Evolutionary conservation across 2,888 invertebrate species (phyloP).

Genomic region (Syrista parreyssii): DNA sequence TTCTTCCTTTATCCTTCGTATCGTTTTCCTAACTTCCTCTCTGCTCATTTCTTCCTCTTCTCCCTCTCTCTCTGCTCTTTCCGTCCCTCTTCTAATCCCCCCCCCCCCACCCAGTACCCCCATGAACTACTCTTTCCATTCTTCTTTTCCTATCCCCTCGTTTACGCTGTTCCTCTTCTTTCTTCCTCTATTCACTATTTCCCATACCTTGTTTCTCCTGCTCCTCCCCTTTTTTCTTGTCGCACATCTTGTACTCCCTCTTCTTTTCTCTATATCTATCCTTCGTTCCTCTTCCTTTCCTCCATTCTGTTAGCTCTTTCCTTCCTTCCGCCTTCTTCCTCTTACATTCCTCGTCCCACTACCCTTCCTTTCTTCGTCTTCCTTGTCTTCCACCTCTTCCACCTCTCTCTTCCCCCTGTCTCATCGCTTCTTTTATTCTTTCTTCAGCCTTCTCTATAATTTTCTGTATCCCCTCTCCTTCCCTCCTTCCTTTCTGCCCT

Average conservation of each 20-base stretch:
- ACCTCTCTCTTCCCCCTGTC: conserved; percentile 5
- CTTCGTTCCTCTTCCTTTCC: conserved; percentile 8
- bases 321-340: conserved; percentile 6
- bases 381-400: conserved; percentile 7
- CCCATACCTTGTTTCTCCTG: background rate
- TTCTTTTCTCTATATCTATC: background rate
- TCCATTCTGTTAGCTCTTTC: conserved; percentile 2
- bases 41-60: background rate
- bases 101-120: conserved; percentile 2
- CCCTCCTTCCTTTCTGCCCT: background rate
- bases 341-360: conserved; percentile 12
- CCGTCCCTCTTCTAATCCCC: background rate
- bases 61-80: background rate
- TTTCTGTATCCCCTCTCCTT: background rate
- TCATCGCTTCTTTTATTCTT: conserved; percentile 1
- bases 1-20: conserved; percentile 2
- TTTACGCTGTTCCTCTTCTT: no score
- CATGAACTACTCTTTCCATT: conserved; percentile 15
- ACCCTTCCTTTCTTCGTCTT: conserved; percentile 10
- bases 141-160: background rate
- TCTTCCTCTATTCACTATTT: background rate
- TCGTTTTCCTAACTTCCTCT: conserved; percentile 3
- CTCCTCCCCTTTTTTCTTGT: background rate
- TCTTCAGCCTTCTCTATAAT: background rate
- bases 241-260: conserved; percentile 6